Percentiles rank a stretch among this genome's conserved stretches.
These are phyloP conservation scores for Clistopyga incitator DNA, from an alignment of 2,888 invertebrate genomes.

Conservation along the genomic window DNA sequence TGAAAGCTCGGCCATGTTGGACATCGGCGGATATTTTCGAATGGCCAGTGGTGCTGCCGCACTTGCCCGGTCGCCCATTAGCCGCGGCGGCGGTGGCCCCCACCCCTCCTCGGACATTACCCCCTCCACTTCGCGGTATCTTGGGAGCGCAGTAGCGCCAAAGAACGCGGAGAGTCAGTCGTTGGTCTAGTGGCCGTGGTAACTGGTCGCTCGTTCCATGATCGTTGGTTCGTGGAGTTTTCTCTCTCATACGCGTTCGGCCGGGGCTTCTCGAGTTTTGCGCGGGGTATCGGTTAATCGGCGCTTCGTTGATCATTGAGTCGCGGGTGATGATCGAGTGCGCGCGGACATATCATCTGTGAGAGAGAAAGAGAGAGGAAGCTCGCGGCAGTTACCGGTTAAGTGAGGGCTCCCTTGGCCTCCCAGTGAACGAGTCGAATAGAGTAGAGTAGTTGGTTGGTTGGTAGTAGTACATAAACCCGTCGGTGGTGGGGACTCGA, in stretches of 20 bases:
- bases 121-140: background rate
- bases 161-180: slow-evolving; percentile 70
- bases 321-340: slow-evolving; percentile 43
- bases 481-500: slow-evolving; percentile 42
- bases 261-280: slow-evolving; percentile 26
- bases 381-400: slow-evolving; percentile 52
- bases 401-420: slow-evolving; percentile 48
- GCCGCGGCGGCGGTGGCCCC: background rate
- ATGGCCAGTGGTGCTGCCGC: slow-evolving; percentile 32
- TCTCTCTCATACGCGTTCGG: slow-evolving; percentile 43
- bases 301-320: background rate
- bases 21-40: slow-evolving; percentile 6
- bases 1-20: slow-evolving; percentile 56
- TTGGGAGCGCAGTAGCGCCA: slow-evolving; percentile 73
- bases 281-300: slow-evolving; percentile 54
- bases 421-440: slow-evolving; percentile 53
- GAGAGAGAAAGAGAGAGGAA: slow-evolving; percentile 52
- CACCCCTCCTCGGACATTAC: slow-evolving; percentile 1
- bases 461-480: slow-evolving; percentile 39
- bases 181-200: slow-evolving; percentile 58
- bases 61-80: slow-evolving; percentile 36
- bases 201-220: slow-evolving; percentile 55
- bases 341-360: slow-evolving; percentile 31
- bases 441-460: no score
- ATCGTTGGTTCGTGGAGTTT: slow-evolving; percentile 60